phyloP scores from a whole-genome alignment of 2,888 invertebrate species.

The Euplagia quadripunctaria region DNA sequence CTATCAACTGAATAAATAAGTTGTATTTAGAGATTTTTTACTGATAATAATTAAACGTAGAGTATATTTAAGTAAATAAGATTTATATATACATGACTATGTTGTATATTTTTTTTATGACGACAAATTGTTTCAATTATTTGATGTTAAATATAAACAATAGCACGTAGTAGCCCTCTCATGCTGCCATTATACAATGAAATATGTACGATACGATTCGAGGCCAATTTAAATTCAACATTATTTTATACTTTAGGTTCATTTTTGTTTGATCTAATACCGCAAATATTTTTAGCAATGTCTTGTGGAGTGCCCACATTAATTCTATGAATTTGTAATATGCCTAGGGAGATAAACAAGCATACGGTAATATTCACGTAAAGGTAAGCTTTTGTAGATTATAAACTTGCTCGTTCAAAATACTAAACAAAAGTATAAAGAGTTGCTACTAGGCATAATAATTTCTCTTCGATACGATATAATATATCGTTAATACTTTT shows the following conservation, averaged over 20 bases:
- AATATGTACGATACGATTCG: too few relatives aligned
- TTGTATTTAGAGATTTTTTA: not conserved
- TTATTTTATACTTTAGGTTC: not conserved
- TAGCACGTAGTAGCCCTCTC: not conserved
- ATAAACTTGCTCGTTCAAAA: too few relatives aligned
- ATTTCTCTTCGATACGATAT: too few relatives aligned
- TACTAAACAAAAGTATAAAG: too few relatives aligned
- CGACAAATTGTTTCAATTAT: not conserved
- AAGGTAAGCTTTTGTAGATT: not conserved
- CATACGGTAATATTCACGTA: too few relatives aligned
- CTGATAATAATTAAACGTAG: not conserved
- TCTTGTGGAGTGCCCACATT: too few relatives aligned
- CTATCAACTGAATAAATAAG: constrained; percentile 1
- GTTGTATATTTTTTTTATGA: not conserved
- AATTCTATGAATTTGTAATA: not conserved
- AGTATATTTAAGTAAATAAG: not conserved
- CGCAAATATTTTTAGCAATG: too few relatives aligned
- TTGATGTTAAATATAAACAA: not conserved
- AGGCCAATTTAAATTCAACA: not conserved
- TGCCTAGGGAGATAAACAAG: too few relatives aligned
- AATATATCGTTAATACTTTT: too few relatives aligned
- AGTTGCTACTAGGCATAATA: too few relatives aligned
- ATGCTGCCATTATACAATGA: not conserved
- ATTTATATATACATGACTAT: not conserved
- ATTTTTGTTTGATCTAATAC: not conserved